Evolutionary conservation across 2,888 invertebrate genomes (phyloP), one percentile per base, ranked within the genome.

Genomic region (Trisateles emortualis): DNA sequence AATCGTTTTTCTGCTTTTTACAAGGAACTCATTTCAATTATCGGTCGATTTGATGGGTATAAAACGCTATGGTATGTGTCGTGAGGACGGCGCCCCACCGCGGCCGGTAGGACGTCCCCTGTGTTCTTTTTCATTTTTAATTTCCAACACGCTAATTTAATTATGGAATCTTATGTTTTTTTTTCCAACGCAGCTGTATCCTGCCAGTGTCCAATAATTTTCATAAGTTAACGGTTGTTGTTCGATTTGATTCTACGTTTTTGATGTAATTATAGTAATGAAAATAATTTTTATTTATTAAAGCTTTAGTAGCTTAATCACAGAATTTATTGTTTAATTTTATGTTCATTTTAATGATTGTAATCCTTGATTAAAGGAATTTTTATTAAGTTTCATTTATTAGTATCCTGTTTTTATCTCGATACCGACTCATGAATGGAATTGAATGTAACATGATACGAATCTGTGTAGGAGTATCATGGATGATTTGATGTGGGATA

Each of bases 11-110:
- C 90, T 90, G 89, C 88, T 88, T 91, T 92, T 92, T 92, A 91
- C 90, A 92, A 88, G 90, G 91, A 91, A 91, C 92, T 92, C 89
- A 91, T 92, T 92, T 92, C 92, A 92, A 92, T 92, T 92, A 92
- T 92, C 91, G 86, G 83, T 78, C 84, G 88, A 90, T 92, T 92
- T 89, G 90, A 87, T 87, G 90, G 90, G 84, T 84, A 88, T 89
- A 90, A 88, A 90, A 90, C 83, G 82, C 79, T 79, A 81, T 84
- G 90, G 88, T 87, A 86, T 88, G 87, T 90, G 89, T 87, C 84
- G 86, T 81, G 79, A 55, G 71, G 83, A 80, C 79, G 92, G 91
- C 92, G 90, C 91, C 92, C 92, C 80, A 79, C 82, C 52, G 90
- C 66, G 90, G 83, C 67, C 82, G 83, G 84, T 83, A 81, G 86